Evolutionary conservation across 2,797 vertebrate species (phyloP).

Genomic region (Sciurus carolinensis): DNA sequence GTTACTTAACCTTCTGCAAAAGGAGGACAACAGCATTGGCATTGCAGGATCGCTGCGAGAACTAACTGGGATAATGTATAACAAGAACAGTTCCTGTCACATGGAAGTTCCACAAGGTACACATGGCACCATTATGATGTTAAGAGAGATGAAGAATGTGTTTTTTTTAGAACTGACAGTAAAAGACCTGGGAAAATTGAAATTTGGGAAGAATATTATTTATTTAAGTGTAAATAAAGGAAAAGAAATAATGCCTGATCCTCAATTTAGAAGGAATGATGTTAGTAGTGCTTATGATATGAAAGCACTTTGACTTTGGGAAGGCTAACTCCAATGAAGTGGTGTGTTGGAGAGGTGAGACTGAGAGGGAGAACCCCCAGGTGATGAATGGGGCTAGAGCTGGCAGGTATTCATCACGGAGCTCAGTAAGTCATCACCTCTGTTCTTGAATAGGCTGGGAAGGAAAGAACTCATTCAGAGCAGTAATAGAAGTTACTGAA

Average conservation of each 20-base stretch:
- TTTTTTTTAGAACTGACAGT: not conserved
- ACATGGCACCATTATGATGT: not conserved
- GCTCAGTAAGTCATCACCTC: not conserved
- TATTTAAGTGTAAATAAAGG: not conserved
- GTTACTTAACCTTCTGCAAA: conserved; percentile 7
- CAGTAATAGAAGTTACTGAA: not conserved
- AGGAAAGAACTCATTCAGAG: not conserved
- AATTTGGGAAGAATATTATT: not conserved
- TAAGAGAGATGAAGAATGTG: not conserved
- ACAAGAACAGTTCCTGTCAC: not conserved
- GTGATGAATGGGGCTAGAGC: not conserved
- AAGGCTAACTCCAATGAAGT: not conserved
- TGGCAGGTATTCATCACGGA: not conserved
- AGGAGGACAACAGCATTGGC: not conserved
- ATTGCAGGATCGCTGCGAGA: not conserved
- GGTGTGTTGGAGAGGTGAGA: not conserved
- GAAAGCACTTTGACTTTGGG: not conserved
- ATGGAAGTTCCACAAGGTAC: not conserved
- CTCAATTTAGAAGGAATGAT: not conserved
- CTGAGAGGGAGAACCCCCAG: not conserved
- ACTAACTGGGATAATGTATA: not conserved
- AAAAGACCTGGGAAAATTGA: not conserved
- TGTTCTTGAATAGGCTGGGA: not conserved
- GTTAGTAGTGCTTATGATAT: not conserved
- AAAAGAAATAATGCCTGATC: not conserved